Evolutionary conservation across 2,113 vertebrate species (phyloP).

Genomic region (Bujurquina vittata): DNA sequence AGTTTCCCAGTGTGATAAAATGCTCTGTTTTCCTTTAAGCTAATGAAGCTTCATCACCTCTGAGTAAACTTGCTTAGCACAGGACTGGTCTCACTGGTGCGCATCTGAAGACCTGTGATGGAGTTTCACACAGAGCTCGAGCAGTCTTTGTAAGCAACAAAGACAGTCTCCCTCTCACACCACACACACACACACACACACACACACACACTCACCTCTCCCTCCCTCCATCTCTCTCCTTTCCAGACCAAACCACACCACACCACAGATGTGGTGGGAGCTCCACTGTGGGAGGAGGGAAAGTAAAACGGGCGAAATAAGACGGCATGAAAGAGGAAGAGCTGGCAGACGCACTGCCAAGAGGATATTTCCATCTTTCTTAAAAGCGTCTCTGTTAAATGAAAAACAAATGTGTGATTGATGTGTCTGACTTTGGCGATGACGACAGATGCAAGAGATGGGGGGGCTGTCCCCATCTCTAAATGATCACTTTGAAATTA

Average conservation of each 20-base stretch:
- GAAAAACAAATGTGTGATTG: constrained; percentile 68
- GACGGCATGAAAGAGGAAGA: constrained; percentile 56
- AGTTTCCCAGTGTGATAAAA: background rate
- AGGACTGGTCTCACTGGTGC: background rate
- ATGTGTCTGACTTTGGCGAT: constrained; percentile 45
- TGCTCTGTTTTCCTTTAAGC: background rate
- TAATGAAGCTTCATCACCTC: constrained; percentile 1
- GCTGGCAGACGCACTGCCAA: constrained; percentile 21
- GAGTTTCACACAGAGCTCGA: constrained; percentile 20
- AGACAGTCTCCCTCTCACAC: background rate
- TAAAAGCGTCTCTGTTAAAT: constrained; percentile 55
- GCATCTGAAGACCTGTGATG: background rate
- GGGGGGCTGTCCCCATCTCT: constrained; percentile 13
- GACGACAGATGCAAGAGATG: constrained; percentile 20
- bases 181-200: constrained; percentile 6
- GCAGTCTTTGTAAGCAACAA: background rate
- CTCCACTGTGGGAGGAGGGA: constrained; percentile 17
- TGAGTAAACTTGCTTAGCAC: background rate
- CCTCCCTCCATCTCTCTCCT: constrained; percentile 2
- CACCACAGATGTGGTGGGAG: constrained; percentile 56
- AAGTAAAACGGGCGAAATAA: constrained; percentile 39
- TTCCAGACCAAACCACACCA: constrained; percentile 51
- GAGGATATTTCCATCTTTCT: constrained; percentile 66
- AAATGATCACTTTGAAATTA: constrained; percentile 50
- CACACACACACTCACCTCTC: constrained; percentile 8